These are phyloP conservation scores for Plotosus lineatus DNA, from an alignment of 2,113 vertebrate species.

Conservation along the genomic window DNA sequence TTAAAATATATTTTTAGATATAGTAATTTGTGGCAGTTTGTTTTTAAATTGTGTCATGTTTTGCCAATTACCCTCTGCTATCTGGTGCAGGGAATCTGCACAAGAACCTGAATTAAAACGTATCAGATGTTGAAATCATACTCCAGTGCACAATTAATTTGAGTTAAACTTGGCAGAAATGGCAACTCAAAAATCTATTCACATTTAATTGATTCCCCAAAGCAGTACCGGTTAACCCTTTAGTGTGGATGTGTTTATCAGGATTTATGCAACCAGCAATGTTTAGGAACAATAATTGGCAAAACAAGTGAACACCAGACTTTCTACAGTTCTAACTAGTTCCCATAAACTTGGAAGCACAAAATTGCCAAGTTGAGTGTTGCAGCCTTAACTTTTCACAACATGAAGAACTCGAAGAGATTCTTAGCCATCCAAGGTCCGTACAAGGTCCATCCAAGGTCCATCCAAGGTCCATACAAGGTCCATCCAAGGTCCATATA, in stretches of 20 bases:
- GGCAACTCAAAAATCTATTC: neutral
- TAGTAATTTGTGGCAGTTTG: neutral
- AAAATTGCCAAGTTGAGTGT: no score
- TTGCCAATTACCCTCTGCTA: neutral
- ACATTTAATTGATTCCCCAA: neutral
- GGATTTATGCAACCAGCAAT: neutral
- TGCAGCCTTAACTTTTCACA: no score
- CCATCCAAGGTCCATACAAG: no score
- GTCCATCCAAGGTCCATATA: no score
- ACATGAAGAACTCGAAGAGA: no score
- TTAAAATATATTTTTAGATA: neutral
- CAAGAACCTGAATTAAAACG: neutral
- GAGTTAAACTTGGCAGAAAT: neutral
- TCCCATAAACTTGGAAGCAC: no score
- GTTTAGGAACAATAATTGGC: neutral
- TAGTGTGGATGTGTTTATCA: neutral
- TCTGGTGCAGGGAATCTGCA: neutral
- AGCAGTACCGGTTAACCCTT: neutral
- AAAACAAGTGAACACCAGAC: no score
- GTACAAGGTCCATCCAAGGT: no score
- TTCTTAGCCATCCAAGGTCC: no score
- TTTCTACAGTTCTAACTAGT: no score
- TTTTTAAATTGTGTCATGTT: conserved; percentile 1
- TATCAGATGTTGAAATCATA: neutral
- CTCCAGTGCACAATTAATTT: neutral